Conservation (phyloP, 2,888 invertebrate species). For the Caenorhabditis sp. region DNA sequence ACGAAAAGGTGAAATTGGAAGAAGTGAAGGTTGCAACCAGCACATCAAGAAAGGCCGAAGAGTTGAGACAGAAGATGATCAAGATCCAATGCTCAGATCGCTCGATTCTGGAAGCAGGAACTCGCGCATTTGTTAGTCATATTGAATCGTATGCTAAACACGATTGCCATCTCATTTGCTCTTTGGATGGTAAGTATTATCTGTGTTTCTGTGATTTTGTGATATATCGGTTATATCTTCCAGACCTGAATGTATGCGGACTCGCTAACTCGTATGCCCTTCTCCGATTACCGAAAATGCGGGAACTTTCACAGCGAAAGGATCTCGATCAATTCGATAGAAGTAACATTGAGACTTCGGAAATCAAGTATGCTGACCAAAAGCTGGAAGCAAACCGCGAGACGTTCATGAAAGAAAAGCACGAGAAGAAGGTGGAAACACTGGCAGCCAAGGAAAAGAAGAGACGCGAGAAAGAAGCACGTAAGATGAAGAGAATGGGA, state of each 20-base stretch:
- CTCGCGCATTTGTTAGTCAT: conserved; percentile 95
- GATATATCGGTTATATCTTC: neutral
- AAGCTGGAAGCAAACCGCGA: conserved; percentile 67
- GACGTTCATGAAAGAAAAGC: conserved; percentile 68
- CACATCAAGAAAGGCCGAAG: conserved; percentile 73
- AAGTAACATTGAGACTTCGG: conserved; percentile 77
- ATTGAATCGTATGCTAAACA: conserved; percentile 95
- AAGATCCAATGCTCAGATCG: conserved; percentile 75
- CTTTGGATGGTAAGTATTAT: conserved; percentile 83
- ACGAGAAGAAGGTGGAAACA: conserved; percentile 69
- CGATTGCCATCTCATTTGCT: conserved; percentile 93
- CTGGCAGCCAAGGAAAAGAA: conserved; percentile 68
- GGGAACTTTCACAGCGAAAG: conserved; percentile 87
- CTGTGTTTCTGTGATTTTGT: neutral
- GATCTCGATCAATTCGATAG: conserved; percentile 75
- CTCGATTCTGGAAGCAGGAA: conserved; percentile 91
- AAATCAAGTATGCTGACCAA: conserved; percentile 72
- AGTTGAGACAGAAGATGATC: conserved; percentile 76
- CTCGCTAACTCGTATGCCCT: conserved; percentile 94
- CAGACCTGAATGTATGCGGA: conserved; percentile 85
- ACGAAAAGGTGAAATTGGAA: conserved; percentile 77
- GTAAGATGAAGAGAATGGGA: conserved; percentile 63
- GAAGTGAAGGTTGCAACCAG: conserved; percentile 74
- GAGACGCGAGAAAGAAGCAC: conserved; percentile 61
- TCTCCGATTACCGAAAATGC: conserved; percentile 94